Evolutionary conservation across 2,113 vertebrate species (phyloP).

Genomic region (Hydrochoerus hydrochaeris): DNA sequence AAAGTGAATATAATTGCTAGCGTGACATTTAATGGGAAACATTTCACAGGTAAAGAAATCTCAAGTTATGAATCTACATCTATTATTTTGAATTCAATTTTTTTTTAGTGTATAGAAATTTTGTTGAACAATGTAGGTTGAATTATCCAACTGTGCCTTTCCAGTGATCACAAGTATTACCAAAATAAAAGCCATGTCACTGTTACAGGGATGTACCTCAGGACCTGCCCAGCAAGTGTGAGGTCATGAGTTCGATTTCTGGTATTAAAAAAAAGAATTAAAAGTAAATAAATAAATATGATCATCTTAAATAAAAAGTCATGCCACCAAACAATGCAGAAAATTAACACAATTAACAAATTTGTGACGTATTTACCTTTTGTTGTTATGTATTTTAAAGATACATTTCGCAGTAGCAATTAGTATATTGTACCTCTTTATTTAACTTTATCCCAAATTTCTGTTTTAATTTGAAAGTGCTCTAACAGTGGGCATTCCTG

Average conservation of each 20-base stretch:
- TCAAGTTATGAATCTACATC: background rate
- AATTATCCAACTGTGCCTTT: background rate
- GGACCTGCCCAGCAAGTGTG: too few species aligned
- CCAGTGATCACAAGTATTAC: background rate
- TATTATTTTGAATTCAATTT: background rate
- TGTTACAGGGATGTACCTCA: too few species aligned
- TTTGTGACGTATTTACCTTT: background rate
- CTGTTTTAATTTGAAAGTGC: background rate
- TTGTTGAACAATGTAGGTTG: background rate
- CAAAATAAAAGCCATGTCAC: background rate
- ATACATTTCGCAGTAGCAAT: background rate
- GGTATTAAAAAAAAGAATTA: too few species aligned
- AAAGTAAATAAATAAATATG: too few species aligned
- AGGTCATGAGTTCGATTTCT: too few species aligned
- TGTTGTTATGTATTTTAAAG: background rate
- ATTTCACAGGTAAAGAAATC: background rate
- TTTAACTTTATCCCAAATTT: slow-evolving; percentile 34
- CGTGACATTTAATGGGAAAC: slow-evolving; percentile 54
- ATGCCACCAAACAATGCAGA: background rate
- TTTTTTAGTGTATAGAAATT: background rate
- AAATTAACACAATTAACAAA: background rate
- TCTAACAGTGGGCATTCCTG: background rate
- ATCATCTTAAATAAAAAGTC: background rate
- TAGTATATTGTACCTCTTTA: background rate
- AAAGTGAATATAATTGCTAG: slow-evolving; percentile 48